These are phyloP conservation scores for Drosophila austrosaltans DNA, from an alignment of 2,888 invertebrate species.

Conservation along the genomic window DNA sequence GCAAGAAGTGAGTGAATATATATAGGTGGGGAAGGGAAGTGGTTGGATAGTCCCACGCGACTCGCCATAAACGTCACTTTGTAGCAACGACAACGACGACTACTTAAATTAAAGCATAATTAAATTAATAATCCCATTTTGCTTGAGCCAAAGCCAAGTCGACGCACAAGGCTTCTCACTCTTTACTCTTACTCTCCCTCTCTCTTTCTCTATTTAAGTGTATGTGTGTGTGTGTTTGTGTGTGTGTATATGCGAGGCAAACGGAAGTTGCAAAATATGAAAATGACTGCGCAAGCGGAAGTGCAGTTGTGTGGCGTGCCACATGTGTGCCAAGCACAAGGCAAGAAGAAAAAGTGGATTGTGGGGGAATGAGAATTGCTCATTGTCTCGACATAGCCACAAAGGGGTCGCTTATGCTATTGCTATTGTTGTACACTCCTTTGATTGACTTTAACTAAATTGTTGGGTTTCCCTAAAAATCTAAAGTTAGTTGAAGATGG, in stretches of 20 bases:
- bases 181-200: background rate
- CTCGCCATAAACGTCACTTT: slow-evolving; percentile 62
- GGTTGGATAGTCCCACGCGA: slow-evolving; percentile 6
- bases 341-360: slow-evolving; percentile 37
- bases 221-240: slow-evolving; percentile 2
- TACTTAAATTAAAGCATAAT: slow-evolving; percentile 80
- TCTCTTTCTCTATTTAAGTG: background rate
- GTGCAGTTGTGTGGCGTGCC: slow-evolving; percentile 80
- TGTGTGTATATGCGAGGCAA: slow-evolving; percentile 27
- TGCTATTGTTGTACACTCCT: slow-evolving; percentile 19
- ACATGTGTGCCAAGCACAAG: slow-evolving; percentile 69
- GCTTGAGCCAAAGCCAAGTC: slow-evolving; percentile 56
- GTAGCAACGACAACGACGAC: slow-evolving; percentile 63
- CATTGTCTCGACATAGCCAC: slow-evolving; percentile 67
- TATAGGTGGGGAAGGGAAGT: slow-evolving; percentile 1
- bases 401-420: slow-evolving; percentile 43
- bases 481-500: background rate
- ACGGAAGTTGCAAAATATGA: slow-evolving; percentile 79
- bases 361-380: background rate
- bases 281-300: slow-evolving; percentile 80
- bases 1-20: background rate
- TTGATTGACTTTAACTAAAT: slow-evolving; percentile 66
- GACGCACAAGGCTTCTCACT: slow-evolving; percentile 33
- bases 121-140: slow-evolving; percentile 82
- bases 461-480: slow-evolving; percentile 39